phyloP scores from a whole-genome alignment of 92 coral and sea anemone species.

The Isaurus tuberculatus region DNA sequence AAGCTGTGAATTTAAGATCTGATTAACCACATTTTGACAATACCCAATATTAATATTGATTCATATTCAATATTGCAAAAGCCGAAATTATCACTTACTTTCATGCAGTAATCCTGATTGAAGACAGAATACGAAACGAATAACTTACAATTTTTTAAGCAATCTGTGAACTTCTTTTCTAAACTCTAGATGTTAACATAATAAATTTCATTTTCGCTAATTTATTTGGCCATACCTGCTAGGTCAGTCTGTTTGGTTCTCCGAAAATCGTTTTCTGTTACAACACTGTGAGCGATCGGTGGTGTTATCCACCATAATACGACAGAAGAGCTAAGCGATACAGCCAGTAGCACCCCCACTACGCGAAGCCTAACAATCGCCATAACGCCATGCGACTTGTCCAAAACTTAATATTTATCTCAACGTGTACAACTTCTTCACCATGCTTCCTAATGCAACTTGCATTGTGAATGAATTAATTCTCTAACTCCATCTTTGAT shows the following conservation, averaged over 20 bases:
- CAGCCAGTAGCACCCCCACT: conserved; percentile 8
- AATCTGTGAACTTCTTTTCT: background rate
- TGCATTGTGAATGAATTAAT: background rate
- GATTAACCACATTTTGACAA: background rate
- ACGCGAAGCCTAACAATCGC: conserved; percentile 15
- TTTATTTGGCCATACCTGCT: background rate
- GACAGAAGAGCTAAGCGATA: conserved; percentile 9
- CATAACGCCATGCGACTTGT: background rate
- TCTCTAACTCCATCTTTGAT: background rate
- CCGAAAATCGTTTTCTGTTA: background rate
- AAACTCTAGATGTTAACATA: background rate
- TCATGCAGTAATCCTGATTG: background rate
- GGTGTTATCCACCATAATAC: conserved; percentile 45
- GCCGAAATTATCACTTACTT: background rate
- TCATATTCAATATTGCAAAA: background rate
- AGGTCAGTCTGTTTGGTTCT: background rate
- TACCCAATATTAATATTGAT: background rate
- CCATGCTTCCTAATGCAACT: background rate
- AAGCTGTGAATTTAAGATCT: background rate
- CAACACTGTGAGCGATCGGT: conserved; percentile 1
- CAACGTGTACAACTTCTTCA: background rate
- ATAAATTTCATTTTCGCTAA: background rate
- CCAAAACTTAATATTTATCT: background rate
- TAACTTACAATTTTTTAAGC: background rate
- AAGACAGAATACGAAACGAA: background rate